Evolutionary conservation across 2,888 invertebrate species (phyloP), one percentile per base, ranked within the genome.

Genomic region (Ecdyonurus torrentis): DNA sequence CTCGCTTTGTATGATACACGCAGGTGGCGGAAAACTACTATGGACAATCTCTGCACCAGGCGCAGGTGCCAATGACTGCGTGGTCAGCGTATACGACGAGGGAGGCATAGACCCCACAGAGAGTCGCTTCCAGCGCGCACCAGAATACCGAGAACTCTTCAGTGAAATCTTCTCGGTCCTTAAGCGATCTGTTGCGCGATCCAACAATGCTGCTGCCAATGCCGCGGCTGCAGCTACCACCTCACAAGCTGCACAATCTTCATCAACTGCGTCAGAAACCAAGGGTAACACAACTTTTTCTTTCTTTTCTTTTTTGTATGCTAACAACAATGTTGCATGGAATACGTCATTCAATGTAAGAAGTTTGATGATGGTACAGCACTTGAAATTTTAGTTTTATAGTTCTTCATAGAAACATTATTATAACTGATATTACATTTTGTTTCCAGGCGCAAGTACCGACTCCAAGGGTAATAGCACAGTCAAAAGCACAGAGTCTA

Each of bases 31-130:
- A 10, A 55, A 55, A 20, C 55, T 55, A n/a, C 22, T 55, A 20
- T 55, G 55, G 55, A 10, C 55, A 7, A 55, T 55, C 55, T 55
- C 55, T 5, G 55, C 55, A 5, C 50, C 50, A 10, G 50, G 50
- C 18, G 55, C 7, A 20, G 55, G 55, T n/a, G 19, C 55, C 15
- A 89, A 89, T 68, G 88, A 90, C 72, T 89, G 89, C 73, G 86
- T 87, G 68, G 87, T 90, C 72, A 90, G 89, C 73, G 90, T 90
- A 71, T 91, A 90, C 71, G 87, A 87, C 70, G 86, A 87, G 71
- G 79, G 79, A 65, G 87, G 81, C 61, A n/a, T n/a, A n/a, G 87
- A 83, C 70, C 86, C 88, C 0, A 84, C 90, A 72, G 89, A 90
- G 70, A 86, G 87, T 67, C 82, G 88, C 62, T 91, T 91, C 80